Percentiles rank a stretch among this genome's conserved stretches.
Conservation (phyloP, 2,113 vertebrate genomes). For the Panthera leo region DNA sequence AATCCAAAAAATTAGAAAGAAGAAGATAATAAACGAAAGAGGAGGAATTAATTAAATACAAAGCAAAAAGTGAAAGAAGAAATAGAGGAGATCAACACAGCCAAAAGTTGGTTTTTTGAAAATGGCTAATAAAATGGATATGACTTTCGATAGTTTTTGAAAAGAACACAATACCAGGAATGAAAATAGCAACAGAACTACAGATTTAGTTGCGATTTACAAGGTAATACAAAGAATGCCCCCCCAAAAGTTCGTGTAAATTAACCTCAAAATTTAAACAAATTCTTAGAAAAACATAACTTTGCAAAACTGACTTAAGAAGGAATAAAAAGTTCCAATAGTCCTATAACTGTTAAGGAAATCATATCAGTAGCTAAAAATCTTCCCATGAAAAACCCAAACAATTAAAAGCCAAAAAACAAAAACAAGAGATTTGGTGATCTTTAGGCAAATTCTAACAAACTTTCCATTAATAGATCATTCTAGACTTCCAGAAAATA, state of each 20-base stretch:
- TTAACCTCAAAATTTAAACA: not conserved
- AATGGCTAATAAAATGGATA: not conserved
- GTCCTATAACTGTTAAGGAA: slow-evolving; percentile 19
- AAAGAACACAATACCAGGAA: not conserved
- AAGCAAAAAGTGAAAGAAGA: not conserved
- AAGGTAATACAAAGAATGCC: not conserved
- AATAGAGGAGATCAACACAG: not conserved
- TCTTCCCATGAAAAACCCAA: not conserved
- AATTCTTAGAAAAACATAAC: slow-evolving; percentile 34
- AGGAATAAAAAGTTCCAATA: not conserved
- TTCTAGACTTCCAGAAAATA: slow-evolving; percentile 30
- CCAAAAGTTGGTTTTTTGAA: not conserved
- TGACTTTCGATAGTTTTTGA: not conserved
- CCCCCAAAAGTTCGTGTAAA: not conserved
- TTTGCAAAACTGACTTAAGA: not conserved
- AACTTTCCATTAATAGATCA: not conserved
- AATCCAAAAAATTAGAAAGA: not conserved
- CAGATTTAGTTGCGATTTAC: not conserved
- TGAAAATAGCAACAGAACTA: not conserved
- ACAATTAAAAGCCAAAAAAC: not conserved
- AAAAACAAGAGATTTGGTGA: not conserved
- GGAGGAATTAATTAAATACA: not conserved
- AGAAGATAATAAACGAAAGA: not conserved
- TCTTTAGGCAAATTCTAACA: slow-evolving; percentile 7
- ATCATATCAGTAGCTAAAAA: slow-evolving; percentile 44